Conservation (phyloP, 37 sponge, comb jelly and placozoan species). For the Mnemiopsis leidyi region DNA sequence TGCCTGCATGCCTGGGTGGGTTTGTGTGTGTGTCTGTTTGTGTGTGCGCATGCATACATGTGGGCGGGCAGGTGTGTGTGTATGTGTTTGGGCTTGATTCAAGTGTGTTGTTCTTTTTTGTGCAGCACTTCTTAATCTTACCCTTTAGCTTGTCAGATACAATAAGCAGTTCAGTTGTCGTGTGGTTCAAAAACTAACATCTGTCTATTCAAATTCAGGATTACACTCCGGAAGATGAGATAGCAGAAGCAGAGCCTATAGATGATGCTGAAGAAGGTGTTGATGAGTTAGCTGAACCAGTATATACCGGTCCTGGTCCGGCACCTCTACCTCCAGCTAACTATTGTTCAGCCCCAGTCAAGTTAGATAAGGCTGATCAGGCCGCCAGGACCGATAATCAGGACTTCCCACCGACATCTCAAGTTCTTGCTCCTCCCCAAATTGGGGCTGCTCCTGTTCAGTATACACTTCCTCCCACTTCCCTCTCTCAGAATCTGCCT, state of each 20-base stretch:
- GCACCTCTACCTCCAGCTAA: slow-evolving; percentile 61
- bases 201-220: no score
- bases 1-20: no score
- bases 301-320: slow-evolving; percentile 8
- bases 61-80: no score
- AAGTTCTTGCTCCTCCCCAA: not conserved
- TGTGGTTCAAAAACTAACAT: no score
- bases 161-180: no score
- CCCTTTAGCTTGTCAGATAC: no score
- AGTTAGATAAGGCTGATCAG: not conserved
- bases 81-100: no score
- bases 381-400: not conserved
- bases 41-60: no score
- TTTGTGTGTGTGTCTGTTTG: no score
- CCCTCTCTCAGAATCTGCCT: not conserved
- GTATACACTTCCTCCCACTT: not conserved
- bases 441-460: not conserved
- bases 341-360: slow-evolving; percentile 52
- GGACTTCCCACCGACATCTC: not conserved
- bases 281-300: not conserved
- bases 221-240: not conserved
- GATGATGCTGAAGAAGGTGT: not conserved
- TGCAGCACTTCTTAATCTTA: no score
- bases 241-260: not conserved
- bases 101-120: no score